Conservation (phyloP, 2,113 vertebrate genomes). For the Zingel zingel region DNA sequence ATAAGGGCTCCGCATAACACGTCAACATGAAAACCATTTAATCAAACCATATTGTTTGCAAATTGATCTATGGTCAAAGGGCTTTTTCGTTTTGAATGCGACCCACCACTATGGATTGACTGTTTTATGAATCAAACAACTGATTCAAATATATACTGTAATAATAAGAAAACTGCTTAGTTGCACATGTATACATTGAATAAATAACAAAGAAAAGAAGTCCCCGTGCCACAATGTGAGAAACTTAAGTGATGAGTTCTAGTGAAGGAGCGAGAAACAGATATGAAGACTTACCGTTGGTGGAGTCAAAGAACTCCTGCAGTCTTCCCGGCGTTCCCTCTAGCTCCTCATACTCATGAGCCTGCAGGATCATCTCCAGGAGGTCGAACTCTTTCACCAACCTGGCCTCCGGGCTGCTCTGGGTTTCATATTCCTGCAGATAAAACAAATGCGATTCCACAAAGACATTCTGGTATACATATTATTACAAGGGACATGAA, state of each 20-base stretch:
- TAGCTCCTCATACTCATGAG: constrained; percentile 93
- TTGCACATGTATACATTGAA: neutral
- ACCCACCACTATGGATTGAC: neutral
- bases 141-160: neutral
- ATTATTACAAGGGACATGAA: neutral
- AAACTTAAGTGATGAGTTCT: neutral
- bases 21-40: neutral
- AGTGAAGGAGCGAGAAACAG: neutral
- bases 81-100: neutral
- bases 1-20: neutral
- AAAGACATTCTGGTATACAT: neutral
- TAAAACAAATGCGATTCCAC: neutral
- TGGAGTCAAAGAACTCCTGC: constrained; percentile 96
- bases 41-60: neutral
- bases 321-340: constrained; percentile 91
- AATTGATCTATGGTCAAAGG: no score
- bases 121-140: neutral
- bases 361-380: constrained; percentile 98
- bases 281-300: constrained; percentile 82
- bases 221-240: neutral
- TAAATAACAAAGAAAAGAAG: neutral
- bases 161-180: neutral
- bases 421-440: constrained; percentile 91
- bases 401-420: constrained; percentile 89
- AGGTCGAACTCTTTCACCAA: constrained; percentile 97